phyloP scores from a whole-genome alignment of 1,140 invertebrate species.

The Papilio xuthus region DNA sequence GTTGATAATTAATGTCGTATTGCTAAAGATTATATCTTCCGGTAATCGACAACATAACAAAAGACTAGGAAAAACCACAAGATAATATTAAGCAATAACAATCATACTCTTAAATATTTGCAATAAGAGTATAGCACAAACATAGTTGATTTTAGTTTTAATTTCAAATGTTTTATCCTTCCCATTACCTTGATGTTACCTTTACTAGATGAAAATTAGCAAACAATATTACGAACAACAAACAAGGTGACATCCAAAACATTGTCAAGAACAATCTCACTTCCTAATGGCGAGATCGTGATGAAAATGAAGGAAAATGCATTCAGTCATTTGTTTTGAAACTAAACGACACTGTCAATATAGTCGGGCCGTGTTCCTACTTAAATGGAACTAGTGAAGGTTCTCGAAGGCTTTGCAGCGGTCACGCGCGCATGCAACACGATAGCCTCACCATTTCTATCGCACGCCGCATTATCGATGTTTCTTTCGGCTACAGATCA shows the following conservation, averaged over 20 bases:
- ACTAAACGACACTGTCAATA: constrained; percentile 19
- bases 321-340: constrained; percentile 1
- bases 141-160: neutral
- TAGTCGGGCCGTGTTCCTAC: constrained; percentile 7
- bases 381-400: constrained; percentile 29
- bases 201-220: constrained; percentile 20
- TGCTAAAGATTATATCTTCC: neutral
- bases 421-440: constrained; percentile 30
- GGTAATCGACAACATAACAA: neutral
- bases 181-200: neutral
- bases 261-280: constrained; percentile 24
- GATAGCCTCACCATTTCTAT: constrained; percentile 34
- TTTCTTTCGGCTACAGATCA: constrained; percentile 28
- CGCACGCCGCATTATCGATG: constrained; percentile 29
- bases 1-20: neutral
- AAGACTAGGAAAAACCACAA: neutral
- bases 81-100: neutral
- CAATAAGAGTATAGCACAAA: neutral
- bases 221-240: constrained; percentile 33
- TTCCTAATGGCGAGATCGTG: constrained; percentile 28
- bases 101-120: neutral
- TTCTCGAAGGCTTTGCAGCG: neutral
- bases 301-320: constrained; percentile 33
- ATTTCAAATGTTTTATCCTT: neutral
- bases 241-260: constrained; percentile 23